Base-by-base conservation (phyloP, 1,140 invertebrate species). In the Leptinotarsa defecta region DNA sequence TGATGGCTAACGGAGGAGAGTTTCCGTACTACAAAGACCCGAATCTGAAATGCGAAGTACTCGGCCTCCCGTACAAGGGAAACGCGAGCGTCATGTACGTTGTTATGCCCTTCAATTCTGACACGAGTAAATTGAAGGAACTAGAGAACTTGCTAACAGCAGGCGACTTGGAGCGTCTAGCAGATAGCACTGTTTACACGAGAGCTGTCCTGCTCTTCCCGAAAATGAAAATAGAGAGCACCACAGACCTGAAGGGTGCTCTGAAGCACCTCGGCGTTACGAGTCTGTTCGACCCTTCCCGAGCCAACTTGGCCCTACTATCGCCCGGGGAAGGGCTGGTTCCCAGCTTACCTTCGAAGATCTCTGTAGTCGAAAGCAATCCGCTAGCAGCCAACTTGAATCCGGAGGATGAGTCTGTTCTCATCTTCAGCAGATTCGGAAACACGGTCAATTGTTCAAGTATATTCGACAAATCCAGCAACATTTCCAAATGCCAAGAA, bases 11-110 rank as follows among this genome's bases (percentile, higher is more conserved):
- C 52, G 88, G 86, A 13, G 87, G 87, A 0, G 34, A 87, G 0
- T 80, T 86, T 5, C 88, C 87, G 0, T 92, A 91, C 78, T 87
- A 88, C 74, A 87, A 87, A 81, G 88, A 90, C 78, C 83, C 81
- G 67, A 78, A 83, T 75, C 79, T 90, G 74, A 88, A 87, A 22
- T 90, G 88, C 71, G 88, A 91, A 79, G 91, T 94, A 43, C 80
- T 94, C 48, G 91, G 89, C 4, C 81, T 95, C 3, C 93, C 94
- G 0, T 95, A 95, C 81, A 89, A 91, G 82, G 90, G 89, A 1
- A 86, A 87, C 27, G 84, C 88, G 77, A 87, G 88, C 2, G 88
- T 89, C 2, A 92, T 95, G 91, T 92, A 94, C 70, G 83, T 94
- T 0, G 83, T 95, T 0, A 85, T 94, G 24, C 94, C 94, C 0